These are phyloP conservation scores for Athene cunicularia DNA, from an alignment of 2,113 vertebrate genomes.

Conservation along the genomic window DNA sequence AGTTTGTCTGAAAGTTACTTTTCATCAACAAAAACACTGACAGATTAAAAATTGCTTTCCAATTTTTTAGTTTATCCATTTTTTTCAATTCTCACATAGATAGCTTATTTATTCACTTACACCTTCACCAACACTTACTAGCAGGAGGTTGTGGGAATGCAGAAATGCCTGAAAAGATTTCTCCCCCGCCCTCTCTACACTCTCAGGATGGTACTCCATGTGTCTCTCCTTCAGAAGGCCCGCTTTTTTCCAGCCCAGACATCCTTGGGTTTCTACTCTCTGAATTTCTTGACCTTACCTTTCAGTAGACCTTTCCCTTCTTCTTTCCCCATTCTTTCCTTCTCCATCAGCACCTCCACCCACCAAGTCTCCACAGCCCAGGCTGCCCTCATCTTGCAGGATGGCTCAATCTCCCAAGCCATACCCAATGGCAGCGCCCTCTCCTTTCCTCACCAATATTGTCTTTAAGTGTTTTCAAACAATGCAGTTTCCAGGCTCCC, in stretches of 20 bases:
- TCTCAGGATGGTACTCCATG: background rate
- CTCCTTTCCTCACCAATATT: background rate
- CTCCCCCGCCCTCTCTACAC: accelerated
- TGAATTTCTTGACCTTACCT: background rate
- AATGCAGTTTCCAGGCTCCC: background rate
- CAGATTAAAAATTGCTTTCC: background rate
- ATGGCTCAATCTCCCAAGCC: background rate
- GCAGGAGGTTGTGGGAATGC: background rate
- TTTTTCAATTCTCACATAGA: background rate
- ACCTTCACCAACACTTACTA: background rate
- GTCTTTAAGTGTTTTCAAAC: conserved; percentile 44
- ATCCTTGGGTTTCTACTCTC: background rate
- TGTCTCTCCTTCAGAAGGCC: background rate
- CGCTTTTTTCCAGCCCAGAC: background rate
- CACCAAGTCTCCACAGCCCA: accelerated
- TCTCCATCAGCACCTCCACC: background rate
- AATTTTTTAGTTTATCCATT: background rate
- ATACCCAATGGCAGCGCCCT: accelerated
- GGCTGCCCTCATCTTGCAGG: background rate
- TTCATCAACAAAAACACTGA: background rate
- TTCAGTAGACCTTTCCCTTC: background rate
- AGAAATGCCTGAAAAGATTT: background rate
- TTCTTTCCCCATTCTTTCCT: background rate
- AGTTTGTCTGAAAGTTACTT: background rate
- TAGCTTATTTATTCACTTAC: background rate